phyloP scores from a whole-genome alignment of 1,140 invertebrate genomes.

The Hermatobates lingyangjiaoensis region DNA sequence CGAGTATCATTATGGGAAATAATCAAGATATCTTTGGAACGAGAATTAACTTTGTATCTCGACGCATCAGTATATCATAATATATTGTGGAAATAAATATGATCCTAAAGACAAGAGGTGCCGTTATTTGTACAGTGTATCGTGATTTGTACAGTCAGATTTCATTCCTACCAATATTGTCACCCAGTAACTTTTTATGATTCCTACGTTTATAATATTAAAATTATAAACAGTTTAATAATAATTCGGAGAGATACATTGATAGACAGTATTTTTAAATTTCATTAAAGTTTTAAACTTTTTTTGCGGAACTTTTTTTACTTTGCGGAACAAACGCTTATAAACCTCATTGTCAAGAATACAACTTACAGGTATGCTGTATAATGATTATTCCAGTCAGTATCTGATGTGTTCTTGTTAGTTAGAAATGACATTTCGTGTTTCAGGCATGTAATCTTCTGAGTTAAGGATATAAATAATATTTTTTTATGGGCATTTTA shows the following conservation, averaged over 20 bases:
- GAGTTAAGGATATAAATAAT: neutral
- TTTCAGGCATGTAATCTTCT: neutral
- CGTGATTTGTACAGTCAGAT: neutral
- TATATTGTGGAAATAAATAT: no score
- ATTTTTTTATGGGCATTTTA: neutral
- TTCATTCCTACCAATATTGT: neutral
- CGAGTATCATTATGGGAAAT: no score
- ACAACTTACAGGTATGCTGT: conserved; percentile 33
- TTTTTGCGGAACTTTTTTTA: conserved; percentile 29
- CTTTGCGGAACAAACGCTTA: conserved; percentile 95
- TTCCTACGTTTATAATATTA: neutral
- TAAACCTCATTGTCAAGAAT: conserved; percentile 77
- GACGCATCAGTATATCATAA: no score
- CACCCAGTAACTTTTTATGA: neutral
- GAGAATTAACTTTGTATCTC: no score
- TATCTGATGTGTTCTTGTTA: neutral
- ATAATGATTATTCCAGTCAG: neutral
- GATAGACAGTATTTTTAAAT: neutral
- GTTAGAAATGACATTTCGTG: neutral
- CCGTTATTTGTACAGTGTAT: neutral
- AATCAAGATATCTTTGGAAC: no score
- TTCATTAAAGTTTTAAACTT: neutral
- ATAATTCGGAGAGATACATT: neutral
- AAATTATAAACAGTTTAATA: neutral
- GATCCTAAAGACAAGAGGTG: no score